These are phyloP conservation scores for Callyntrura guangdongensis DNA, from an alignment of 2,888 invertebrate species.

Conservation along the genomic window DNA sequence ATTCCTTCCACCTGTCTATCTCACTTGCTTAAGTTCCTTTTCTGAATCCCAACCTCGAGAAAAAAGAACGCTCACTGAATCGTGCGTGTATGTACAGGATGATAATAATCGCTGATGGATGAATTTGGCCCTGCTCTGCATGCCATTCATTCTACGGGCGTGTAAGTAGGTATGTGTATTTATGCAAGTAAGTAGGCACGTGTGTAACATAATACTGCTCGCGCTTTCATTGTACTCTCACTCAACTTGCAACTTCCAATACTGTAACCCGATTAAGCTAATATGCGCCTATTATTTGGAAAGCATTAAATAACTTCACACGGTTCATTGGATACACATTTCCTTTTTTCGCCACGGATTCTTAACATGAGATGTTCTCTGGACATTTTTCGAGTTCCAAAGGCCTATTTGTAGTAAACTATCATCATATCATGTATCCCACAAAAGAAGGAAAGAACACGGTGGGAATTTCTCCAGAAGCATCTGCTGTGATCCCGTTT, in stretches of 20 bases:
- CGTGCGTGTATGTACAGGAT: background rate
- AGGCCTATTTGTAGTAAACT: background rate
- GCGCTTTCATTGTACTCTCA: background rate
- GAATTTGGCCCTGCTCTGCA: too few relatives aligned
- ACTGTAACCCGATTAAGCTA: constrained; percentile 25
- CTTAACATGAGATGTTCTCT: too few relatives aligned
- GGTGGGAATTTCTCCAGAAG: background rate
- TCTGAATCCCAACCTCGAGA: background rate
- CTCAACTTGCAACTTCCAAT: background rate
- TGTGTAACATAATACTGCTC: constrained; percentile 11
- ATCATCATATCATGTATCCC: background rate
- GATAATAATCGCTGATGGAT: too few relatives aligned
- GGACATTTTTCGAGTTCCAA: background rate
- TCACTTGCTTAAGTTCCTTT: constrained; percentile 14
- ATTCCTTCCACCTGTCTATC: constrained; percentile 39
- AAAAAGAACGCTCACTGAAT: constrained; percentile 19
- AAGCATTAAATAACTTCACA: constrained; percentile 35
- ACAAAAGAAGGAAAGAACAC: background rate
- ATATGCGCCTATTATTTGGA: constrained; percentile 8
- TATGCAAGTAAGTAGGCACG: background rate
- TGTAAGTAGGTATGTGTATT: background rate
- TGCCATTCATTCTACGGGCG: too few relatives aligned
- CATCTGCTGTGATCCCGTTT: constrained; percentile 30
- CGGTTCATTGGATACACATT: constrained; percentile 13
- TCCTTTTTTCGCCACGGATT: background rate